Evolutionary conservation across 2,888 invertebrate genomes (phyloP).

Genomic region (Dexiosoma caninum): DNA sequence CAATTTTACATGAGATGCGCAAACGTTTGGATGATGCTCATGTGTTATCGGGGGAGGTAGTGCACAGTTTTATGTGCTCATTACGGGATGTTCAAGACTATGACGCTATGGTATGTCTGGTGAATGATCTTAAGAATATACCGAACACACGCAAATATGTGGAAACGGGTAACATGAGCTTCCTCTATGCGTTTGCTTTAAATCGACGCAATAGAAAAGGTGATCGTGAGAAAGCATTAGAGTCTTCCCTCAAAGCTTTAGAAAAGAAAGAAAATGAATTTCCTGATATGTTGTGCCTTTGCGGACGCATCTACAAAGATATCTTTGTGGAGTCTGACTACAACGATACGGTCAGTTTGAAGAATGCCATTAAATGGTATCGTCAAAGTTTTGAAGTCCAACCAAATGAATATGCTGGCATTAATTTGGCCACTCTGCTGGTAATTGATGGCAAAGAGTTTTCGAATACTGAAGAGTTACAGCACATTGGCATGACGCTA

Average conservation of each 20-base stretch:
- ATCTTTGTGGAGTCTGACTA: slow-evolving; percentile 98
- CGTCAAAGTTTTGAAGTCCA: slow-evolving; percentile 98
- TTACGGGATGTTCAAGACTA: slow-evolving; percentile 96
- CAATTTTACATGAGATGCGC: slow-evolving; percentile 92
- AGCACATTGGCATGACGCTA: slow-evolving; percentile 95
- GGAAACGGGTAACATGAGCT: slow-evolving; percentile 93
- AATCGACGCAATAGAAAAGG: slow-evolving; percentile 96
- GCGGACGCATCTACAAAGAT: slow-evolving; percentile 98
- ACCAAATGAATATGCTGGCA: slow-evolving; percentile 99
- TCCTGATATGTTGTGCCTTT: slow-evolving; percentile 97
- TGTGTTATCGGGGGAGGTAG: slow-evolving; percentile 96
- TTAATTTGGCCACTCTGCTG: slow-evolving; percentile 97
- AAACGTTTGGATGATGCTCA: slow-evolving; percentile 97
- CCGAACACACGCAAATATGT: slow-evolving; percentile 93
- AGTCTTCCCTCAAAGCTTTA: slow-evolving; percentile 93
- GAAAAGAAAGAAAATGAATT: slow-evolving; percentile 96
- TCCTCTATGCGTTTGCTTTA: slow-evolving; percentile 97
- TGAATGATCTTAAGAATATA: slow-evolving; percentile 93
- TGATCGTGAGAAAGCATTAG: slow-evolving; percentile 94
- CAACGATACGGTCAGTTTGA: slow-evolving; percentile 90
- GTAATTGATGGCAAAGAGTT: slow-evolving; percentile 98
- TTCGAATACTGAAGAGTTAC: slow-evolving; percentile 91
- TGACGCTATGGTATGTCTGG: slow-evolving; percentile 97
- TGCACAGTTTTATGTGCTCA: slow-evolving; percentile 95
- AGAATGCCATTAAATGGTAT: slow-evolving; percentile 98